Evolutionary conservation across 1,140 invertebrate species (phyloP), one percentile per base, ranked within the genome.

Genomic region (Cecropterus lyciades): DNA sequence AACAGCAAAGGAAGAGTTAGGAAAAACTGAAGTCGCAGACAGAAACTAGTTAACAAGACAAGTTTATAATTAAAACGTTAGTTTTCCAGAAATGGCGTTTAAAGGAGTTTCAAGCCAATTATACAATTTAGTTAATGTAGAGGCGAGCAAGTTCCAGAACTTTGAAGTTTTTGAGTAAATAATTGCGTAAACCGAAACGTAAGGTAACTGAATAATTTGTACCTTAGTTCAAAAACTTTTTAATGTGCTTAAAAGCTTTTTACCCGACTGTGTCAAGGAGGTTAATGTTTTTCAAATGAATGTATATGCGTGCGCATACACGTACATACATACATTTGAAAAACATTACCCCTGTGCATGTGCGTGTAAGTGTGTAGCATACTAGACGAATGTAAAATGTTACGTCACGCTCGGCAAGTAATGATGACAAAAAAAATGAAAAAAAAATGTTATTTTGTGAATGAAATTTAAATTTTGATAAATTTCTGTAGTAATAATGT

Each of bases 51-150:
- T 55, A 55, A 40, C 33, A 55, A 55, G 52, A 42, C 15, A 55
- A 55, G 33, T 55, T 55, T 55, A 42, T 55, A 55, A 55, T 55
- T 55, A 37, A 55, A 55, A 42, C 33, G 33, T 17, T 42, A 55
- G 52, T 55, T 55, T 42, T 55, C 30, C 40, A 20, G 52, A 13
- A 55, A 46, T 46, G 52, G 15, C 33, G 10, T 55, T 55, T 55
- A 55, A 42, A 55, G 40, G 33, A 55, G 33, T 55, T 55, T 42
- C 15, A 20, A 42, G 52, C 40, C 52, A 55, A 55, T 55, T 55
- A 55, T 42, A 55, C 52, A 42, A 55, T 55, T 55, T 20, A 55
- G 52, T 55, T 55, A 55, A 46, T 46, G 45, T 46, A 20, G 15
- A 46, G 45, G 16, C 45, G 45, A 46, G 8, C 45, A 20, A 46